phyloP scores from a whole-genome alignment of 1,140 invertebrate species.

The Drosophila aff. region DNA sequence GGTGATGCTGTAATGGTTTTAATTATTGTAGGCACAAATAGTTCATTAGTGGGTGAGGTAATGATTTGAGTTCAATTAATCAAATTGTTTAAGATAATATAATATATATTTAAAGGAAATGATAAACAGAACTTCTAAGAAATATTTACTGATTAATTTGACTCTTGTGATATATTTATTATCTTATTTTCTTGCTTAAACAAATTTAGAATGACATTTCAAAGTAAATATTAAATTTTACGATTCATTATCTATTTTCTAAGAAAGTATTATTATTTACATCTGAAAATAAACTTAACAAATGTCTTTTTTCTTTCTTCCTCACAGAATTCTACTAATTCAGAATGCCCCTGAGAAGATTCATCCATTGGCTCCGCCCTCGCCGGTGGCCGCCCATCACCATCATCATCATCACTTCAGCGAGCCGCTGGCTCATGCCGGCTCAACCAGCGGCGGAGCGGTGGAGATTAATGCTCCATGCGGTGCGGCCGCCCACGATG shows the following conservation, averaged over 20 bases:
- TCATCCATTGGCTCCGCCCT: conserved; percentile 86
- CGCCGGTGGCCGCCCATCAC: conserved; percentile 77
- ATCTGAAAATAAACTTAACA: background rate
- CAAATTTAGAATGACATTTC: background rate
- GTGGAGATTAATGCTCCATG: conserved; percentile 62
- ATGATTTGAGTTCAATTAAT: background rate
- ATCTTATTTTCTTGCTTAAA: background rate
- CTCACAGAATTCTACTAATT: conserved; percentile 93
- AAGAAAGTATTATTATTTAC: background rate
- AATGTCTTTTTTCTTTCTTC: conserved; percentile 1
- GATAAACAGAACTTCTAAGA: background rate
- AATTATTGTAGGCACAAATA: background rate
- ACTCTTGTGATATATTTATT: background rate
- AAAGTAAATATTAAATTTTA: background rate
- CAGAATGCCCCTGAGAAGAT: conserved; percentile 94
- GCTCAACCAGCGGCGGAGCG: conserved; percentile 53
- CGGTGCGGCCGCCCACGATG: conserved; percentile 36
- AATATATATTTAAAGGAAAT: background rate
- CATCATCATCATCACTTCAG: conserved; percentile 67
- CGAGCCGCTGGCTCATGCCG: conserved; percentile 51
- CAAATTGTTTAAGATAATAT: background rate
- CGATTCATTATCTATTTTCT: background rate
- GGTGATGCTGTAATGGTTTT: background rate
- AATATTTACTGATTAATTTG: background rate
- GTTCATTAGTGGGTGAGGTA: background rate